These are phyloP conservation scores for Cordilura impudica DNA, from an alignment of 2,888 invertebrate species.

Conservation along the genomic window DNA sequence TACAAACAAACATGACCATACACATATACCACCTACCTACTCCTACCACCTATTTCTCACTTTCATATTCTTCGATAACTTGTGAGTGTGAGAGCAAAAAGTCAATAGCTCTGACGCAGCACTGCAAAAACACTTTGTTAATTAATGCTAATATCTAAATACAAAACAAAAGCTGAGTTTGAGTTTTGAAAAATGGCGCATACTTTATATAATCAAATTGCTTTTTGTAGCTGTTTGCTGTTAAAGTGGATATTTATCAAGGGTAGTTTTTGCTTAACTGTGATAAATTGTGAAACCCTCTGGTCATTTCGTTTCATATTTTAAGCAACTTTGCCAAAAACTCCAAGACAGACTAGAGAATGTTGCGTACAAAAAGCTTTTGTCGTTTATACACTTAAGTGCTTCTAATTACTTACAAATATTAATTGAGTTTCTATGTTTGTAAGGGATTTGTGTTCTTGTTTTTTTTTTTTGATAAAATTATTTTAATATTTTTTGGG, in stretches of 20 bases:
- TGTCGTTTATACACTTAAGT: conserved; percentile 4
- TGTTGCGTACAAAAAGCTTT: not conserved
- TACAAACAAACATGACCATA: no score
- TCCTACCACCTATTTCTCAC: no score
- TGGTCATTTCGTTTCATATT: not conserved
- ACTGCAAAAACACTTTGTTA: no score
- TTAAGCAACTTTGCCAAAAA: not conserved
- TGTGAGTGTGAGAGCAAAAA: no score
- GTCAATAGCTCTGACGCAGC: no score
- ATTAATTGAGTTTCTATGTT: conserved; percentile 37
- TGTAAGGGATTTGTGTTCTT: not conserved
- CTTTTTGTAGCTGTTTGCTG: not conserved
- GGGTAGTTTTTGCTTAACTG: not conserved
- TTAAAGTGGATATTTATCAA: not conserved
- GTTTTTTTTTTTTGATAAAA: not conserved
- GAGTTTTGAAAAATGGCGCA: not conserved
- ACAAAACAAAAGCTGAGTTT: not conserved
- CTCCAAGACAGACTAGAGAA: not conserved
- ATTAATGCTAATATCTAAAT: not conserved
- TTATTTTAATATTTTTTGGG: not conserved
- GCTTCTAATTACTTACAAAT: conserved; percentile 22
- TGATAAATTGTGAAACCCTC: not conserved
- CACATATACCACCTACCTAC: no score
- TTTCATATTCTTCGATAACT: no score
- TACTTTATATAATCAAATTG: no score